These are phyloP conservation scores for Cuculus canorus DNA, from an alignment of 2,797 vertebrate genomes.

Conservation along the genomic window DNA sequence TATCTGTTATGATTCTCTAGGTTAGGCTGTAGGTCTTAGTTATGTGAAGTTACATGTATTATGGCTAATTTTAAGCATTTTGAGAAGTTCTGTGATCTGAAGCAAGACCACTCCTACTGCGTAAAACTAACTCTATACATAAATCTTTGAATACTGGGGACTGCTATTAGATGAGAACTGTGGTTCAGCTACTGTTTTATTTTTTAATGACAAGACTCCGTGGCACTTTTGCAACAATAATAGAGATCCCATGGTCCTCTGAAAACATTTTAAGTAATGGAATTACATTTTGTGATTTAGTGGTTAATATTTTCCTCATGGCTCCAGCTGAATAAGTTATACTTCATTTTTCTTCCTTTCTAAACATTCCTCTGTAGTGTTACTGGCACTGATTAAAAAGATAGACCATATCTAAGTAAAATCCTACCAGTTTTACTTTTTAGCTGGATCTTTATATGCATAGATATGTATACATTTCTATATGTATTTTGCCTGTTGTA, in stretches of 20 bases:
- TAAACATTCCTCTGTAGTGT: neutral
- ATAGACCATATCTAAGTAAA: neutral
- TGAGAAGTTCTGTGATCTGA: neutral
- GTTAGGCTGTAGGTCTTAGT: neutral
- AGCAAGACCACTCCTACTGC: neutral
- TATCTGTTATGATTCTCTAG: neutral
- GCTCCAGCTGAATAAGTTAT: neutral
- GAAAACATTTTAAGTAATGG: neutral
- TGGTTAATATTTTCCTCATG: neutral
- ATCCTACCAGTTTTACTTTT: neutral
- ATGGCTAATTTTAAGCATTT: neutral
- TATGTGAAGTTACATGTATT: neutral
- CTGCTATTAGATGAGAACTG: neutral
- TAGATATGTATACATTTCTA: neutral
- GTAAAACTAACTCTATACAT: neutral
- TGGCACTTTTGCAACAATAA: neutral
- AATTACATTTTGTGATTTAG: neutral
- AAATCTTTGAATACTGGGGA: neutral
- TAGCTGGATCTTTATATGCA: neutral
- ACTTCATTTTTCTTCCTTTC: neutral
- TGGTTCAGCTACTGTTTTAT: neutral
- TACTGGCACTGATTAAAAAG: neutral
- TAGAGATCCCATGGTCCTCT: neutral
- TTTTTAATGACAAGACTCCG: neutral
- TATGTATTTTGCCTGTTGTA: neutral